phyloP scores from a whole-genome alignment of 2,113 vertebrate genomes.

The Mobula birostris region DNA sequence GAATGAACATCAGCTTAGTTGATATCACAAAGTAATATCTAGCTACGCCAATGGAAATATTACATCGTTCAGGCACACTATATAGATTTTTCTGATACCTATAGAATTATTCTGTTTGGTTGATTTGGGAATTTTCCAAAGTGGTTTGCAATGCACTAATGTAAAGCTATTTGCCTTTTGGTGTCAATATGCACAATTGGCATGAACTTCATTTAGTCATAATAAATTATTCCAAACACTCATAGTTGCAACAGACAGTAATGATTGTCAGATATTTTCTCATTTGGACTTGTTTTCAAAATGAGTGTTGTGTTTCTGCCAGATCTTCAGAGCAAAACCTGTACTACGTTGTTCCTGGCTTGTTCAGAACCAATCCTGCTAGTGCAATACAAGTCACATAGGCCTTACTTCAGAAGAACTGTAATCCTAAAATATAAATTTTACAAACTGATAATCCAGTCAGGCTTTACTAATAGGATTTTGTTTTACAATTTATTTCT shows the following conservation, averaged over 20 bases:
- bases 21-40: neutral
- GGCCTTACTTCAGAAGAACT: neutral
- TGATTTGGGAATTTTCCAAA: neutral
- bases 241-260: constrained; percentile 9
- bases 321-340: neutral
- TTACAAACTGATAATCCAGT: neutral
- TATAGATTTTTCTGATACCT: neutral
- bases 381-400: neutral
- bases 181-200: constrained; percentile 27
- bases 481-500: neutral
- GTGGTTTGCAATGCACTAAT: constrained; percentile 9
- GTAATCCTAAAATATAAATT: neutral
- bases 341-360: neutral
- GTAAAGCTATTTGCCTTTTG: neutral
- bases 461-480: neutral
- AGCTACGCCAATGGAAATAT: neutral
- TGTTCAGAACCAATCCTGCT: neutral
- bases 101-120: neutral
- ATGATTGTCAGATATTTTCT: constrained; percentile 32
- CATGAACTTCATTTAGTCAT: neutral
- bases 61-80: neutral
- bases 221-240: constrained; percentile 16
- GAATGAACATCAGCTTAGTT: neutral
- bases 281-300: neutral
- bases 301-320: neutral